phyloP scores from a whole-genome alignment of 2,797 vertebrate species.

The Buphagus erythrorhynchus region DNA sequence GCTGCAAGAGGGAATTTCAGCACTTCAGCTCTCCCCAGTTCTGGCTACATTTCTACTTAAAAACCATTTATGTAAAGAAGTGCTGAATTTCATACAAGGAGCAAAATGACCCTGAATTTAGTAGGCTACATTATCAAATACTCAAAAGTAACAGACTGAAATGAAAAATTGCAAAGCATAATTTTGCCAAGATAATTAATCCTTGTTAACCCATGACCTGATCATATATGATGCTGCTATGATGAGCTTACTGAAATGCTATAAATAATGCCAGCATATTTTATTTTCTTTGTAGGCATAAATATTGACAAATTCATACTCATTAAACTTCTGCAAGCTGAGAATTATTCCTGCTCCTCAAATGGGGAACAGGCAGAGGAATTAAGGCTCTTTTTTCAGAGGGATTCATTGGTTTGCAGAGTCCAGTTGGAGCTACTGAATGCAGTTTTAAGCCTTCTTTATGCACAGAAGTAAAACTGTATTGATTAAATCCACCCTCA shows the following conservation, averaged over 20 bases:
- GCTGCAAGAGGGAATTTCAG: conserved; percentile 5
- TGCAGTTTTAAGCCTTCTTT: background rate
- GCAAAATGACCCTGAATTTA: conserved; percentile 32
- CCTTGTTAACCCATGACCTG: conserved; percentile 43
- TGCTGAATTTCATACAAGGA: conserved; percentile 4
- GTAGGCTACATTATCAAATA: background rate
- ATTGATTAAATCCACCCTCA: background rate
- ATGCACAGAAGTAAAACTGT: background rate
- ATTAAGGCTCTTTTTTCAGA: background rate
- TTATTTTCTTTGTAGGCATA: conserved; percentile 63
- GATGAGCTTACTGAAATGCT: conserved; percentile 26
- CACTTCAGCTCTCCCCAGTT: background rate
- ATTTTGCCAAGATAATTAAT: conserved; percentile 62
- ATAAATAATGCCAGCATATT: conserved; percentile 46
- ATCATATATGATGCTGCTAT: conserved; percentile 26
- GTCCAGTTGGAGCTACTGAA: background rate
- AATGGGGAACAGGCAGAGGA: background rate
- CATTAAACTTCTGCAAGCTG: conserved; percentile 43
- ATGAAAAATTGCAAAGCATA: conserved; percentile 25
- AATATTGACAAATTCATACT: conserved; percentile 63
- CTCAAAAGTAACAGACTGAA: conserved; percentile 25
- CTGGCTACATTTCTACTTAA: background rate
- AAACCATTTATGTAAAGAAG: background rate
- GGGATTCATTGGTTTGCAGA: background rate
- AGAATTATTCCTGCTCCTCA: conserved; percentile 15